Base-by-base conservation (phyloP, 2,888 invertebrate species). In the Abrostola tripartita region DNA sequence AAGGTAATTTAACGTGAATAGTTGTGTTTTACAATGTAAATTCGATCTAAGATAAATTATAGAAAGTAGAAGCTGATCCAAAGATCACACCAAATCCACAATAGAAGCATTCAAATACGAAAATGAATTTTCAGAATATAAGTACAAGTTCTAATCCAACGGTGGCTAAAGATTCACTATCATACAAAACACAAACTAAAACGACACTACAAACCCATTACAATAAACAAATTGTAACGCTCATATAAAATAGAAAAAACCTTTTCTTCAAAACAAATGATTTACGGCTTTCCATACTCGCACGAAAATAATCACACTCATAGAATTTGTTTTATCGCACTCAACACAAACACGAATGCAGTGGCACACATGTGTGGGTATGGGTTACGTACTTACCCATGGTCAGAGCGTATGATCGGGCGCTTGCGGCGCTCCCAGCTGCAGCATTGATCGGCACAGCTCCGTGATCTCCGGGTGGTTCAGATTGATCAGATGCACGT, bases 401-500 rank as follows among this genome's bases (percentile, higher is more conserved):
- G 88, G 97, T 97, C 95, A 96, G 88, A 96, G 95, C 81, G 95
- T 93, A 83, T 96, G 96, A 80, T 96, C 96, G 78, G 88, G 95
- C 80, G 91, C 95, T 80, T 95, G 96, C 75, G 95, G 95, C 67
- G 95, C 96, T 36, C 95, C 95, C 24, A 95, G 91, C 79, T 95
- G 95, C 86, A 96, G 92, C 93, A 96, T 96, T 77, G 96, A 96
- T 74, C 96, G 95, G 85, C 96, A 96, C 83, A 96, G 93, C 87
- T 96, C 96, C 86, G 96, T 96, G 83, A 96, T 96, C 93, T 96
- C 96, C 79, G 96, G 96, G 84, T 96, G 96, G 81, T 96, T 95
- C 87, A 96, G 89, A 86, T 96, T 96, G 85, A 96, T 96, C 65
- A 96, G 92, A 88, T 96, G 96, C 89, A 96, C 96, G 80, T 96